Base-by-base conservation (phyloP, 2,113 vertebrate species). In the Leiothrix lutea region DNA sequence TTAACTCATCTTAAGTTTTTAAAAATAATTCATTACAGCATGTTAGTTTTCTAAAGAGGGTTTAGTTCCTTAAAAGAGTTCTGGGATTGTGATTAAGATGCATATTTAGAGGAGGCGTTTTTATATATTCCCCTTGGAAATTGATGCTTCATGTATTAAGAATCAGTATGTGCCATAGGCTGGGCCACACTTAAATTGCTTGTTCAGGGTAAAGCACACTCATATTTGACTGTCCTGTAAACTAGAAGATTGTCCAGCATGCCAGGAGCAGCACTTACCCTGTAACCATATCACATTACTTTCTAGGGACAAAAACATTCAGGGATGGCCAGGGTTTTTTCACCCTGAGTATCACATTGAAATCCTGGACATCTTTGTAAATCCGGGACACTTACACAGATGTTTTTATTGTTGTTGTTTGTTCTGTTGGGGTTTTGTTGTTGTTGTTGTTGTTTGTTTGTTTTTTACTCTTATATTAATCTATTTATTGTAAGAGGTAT, bases 41-140 rank as follows among this genome's bases (percentile, higher is more conserved):
- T 94, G 28, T 78, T 94, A 83, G 65, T 95, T 92, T 93, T 60
- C 83, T 94, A 95, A 91, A 78, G 78, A 62, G 80, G 72, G 26
- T 95, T 86, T 96, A 95, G 94, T 97, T 96, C 82, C 80, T 96
- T 97, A 45, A 95, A 90, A 95, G 86, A 86, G 36, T 90, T 94
- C 56, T 65, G 80, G 36, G 77, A 87, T 89, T 93, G 66, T 92
- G 91, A 65, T 94, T 97, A 94, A 95, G 50, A 91, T 92, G 80
- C 62, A 36, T 93, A 87, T 90, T 97, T 95, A 95, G 38, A 88
- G 31, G 40, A 90, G 29, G 12, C 24, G 44, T 54, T 56, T 87
- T 95, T 71, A 85, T 69, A 67, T n/a, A 77, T 94, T 92, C 72
- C 88, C 36, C 62, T 64, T 4, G 2, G 31, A 85, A 90, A 67